phyloP scores from a whole-genome alignment of 2,888 invertebrate genomes.

The Drosophila differens region DNA sequence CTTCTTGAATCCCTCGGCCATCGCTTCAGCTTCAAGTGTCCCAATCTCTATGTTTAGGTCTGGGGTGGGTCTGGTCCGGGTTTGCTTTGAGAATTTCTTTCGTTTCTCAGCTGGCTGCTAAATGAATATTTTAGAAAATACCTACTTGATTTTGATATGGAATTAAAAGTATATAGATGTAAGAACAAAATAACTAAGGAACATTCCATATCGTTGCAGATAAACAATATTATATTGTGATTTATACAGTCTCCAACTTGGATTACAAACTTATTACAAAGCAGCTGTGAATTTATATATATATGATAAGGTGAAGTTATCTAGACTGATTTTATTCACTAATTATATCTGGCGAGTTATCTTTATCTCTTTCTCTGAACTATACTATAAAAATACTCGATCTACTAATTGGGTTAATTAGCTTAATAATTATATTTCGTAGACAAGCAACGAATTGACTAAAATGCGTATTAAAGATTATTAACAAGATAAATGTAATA shows the following conservation, averaged over 20 bases:
- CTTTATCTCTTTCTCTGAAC: too few relatives aligned
- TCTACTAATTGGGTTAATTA: too few relatives aligned
- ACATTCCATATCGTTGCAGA: background rate
- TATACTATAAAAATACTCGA: too few relatives aligned
- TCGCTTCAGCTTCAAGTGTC: conserved; percentile 23
- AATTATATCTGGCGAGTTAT: too few relatives aligned
- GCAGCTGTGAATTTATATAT: too few relatives aligned
- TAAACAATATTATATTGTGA: background rate
- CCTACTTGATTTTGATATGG: background rate
- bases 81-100: background rate
- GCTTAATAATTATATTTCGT: too few relatives aligned
- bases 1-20: conserved; percentile 62
- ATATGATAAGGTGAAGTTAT: too few relatives aligned
- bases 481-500: background rate
- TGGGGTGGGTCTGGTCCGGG: conserved; percentile 11
- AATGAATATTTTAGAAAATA: background rate
- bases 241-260: background rate
- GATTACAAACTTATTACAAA: too few relatives aligned
- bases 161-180: background rate
- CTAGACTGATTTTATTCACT: too few relatives aligned
- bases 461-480: too few relatives aligned
- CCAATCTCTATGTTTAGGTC: conserved; percentile 4
- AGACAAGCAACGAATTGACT: too few relatives aligned
- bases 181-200: background rate
- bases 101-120: conserved; percentile 12